phyloP scores from a whole-genome alignment of 2,113 vertebrate species.

The Euleptes europaea region DNA sequence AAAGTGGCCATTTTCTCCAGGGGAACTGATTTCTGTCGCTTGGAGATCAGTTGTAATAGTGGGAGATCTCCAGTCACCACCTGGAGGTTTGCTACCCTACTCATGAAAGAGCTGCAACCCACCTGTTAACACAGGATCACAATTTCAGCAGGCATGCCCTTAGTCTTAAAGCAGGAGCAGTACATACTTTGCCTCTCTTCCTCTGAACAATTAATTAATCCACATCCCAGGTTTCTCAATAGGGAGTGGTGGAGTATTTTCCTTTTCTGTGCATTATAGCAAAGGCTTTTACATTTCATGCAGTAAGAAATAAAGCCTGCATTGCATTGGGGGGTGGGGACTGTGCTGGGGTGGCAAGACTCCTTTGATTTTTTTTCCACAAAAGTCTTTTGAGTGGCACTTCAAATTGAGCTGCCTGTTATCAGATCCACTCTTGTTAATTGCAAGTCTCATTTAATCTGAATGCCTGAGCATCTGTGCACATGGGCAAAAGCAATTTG shows the following conservation, averaged over 20 bases:
- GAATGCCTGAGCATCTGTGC: constrained; percentile 52
- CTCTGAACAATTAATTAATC: not conserved
- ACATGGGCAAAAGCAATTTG: constrained; percentile 43
- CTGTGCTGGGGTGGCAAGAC: not conserved
- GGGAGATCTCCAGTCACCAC: no score
- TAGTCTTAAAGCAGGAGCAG: no score
- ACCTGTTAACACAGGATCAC: no score
- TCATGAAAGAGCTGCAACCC: not conserved
- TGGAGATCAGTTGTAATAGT: no score
- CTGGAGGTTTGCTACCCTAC: no score
- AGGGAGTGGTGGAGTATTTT: not conserved
- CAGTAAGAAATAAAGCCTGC: not conserved
- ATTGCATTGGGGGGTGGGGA: not conserved
- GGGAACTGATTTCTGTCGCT: no score
- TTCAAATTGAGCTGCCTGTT: constrained; percentile 8
- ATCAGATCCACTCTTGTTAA: constrained; percentile 46
- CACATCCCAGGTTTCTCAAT: not conserved
- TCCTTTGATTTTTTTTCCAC: constrained; percentile 16
- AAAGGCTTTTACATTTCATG: not conserved
- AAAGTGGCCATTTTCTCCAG: no score
- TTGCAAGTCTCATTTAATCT: constrained; percentile 28
- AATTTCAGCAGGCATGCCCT: no score
- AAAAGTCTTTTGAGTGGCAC: constrained; percentile 35
- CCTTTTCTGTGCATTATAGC: not conserved
- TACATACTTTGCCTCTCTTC: not conserved